Conservation (phyloP, 2,113 vertebrate species). For the Laticauda laticaudata region DNA sequence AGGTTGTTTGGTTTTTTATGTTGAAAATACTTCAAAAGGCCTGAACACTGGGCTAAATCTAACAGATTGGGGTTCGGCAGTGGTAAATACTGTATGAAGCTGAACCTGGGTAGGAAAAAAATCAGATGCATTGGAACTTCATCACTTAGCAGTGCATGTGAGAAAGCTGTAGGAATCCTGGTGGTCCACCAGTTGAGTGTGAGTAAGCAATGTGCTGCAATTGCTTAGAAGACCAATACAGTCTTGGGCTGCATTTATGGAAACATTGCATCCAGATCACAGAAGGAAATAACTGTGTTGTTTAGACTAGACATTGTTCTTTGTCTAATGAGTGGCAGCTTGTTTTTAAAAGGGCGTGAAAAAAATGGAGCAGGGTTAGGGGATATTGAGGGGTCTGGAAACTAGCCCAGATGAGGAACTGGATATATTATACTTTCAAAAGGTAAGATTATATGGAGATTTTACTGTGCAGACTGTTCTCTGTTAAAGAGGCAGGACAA, state of each 20-base stretch:
- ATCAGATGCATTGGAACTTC: neutral
- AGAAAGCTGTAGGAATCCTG: neutral
- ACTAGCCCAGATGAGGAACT: neutral
- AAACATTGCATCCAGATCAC: neutral
- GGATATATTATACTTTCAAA: neutral
- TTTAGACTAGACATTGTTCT: neutral
- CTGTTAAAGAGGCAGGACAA: neutral
- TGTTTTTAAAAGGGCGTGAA: neutral
- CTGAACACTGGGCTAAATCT: neutral
- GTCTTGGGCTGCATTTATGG: neutral
- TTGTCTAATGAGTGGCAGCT: neutral
- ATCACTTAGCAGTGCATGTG: neutral
- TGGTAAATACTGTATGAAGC: neutral
- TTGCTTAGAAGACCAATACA: neutral
- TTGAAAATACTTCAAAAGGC: neutral
- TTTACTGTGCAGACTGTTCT: neutral
- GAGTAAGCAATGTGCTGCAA: neutral
- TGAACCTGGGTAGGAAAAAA: neutral
- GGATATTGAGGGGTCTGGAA: neutral
- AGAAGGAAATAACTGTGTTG: neutral
- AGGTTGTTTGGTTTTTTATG: neutral
- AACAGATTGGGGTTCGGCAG: neutral
- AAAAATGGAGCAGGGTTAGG: neutral
- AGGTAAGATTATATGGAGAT: neutral
- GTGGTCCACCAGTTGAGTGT: neutral